Evolutionary conservation across 1,140 invertebrate genomes (phyloP), one percentile per base, ranked within the genome.

Genomic region (Aphis gossypii): DNA sequence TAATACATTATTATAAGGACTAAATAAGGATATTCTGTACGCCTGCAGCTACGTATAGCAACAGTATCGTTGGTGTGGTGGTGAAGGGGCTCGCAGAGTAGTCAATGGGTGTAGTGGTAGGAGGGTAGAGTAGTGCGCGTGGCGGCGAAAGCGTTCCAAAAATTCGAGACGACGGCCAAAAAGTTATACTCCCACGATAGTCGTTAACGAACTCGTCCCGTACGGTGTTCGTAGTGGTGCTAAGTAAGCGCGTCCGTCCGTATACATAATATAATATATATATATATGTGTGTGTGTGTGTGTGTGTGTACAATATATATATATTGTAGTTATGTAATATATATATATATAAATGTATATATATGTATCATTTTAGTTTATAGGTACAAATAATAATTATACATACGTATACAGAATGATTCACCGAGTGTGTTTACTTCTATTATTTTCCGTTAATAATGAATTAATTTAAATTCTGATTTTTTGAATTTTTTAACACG

Each of bases 121-220:
- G 41, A 41, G 4, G 30, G 30, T n/a, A 11, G 23, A n/a, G 23
- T 20, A 18, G 21, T 8, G 9, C 0, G 76, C 14, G 18, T 51
- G 30, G 86, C 14, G 23, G 44, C 44, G 41, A 86, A 46, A 51
- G 46, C 87, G 46, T 88, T 88, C 87, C 87, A 54, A 88, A 56
- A 89, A 89, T 56, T 41, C 88, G 35, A 89, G 51, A 30, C 35
- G 48, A 48, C n/a, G 90, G 68, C 91, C 91, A 51, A 92, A 92
- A 92, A 82, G 60, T 92, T 92, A 92, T 21, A n/a, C 30, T 92
- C 91, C 91, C 91, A 48, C 68, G 91, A 76, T 46, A 76, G 44
- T 92, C 91, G 68, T 92, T 83, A 92, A 51, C 76, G 88, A 92
- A 92, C 46, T 38, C 46, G 41, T 35, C n/a, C 68, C n/a, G 41